Evolutionary conservation across 1,140 invertebrate species (phyloP), one percentile per base, ranked within the genome.

Genomic region (Drosophila aff.): DNA sequence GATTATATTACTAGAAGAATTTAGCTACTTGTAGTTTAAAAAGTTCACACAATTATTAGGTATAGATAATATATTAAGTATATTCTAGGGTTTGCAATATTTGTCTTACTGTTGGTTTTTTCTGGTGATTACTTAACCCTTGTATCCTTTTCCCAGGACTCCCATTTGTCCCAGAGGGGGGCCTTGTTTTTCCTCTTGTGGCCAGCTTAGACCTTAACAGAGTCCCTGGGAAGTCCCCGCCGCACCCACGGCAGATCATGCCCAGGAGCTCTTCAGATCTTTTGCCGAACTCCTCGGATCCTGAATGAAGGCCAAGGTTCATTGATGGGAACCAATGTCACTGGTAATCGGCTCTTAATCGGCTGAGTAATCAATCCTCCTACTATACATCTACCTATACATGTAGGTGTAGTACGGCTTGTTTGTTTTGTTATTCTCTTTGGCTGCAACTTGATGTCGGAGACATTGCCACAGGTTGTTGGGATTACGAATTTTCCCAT

Each of bases 321-420:
- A 90, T 84, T 90, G 75, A 91, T 90, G 81, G 78, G 85, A 90
- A 89, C 68, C 63, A 71, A 41, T 60, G 60, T 83, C 72, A 73
- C 40, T 73, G 75, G 59, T 87, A 85, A 90, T 90, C 86, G 82
- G 81, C 60, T 73, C 68, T 64, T 86, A 86, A 90, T 86, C 86
- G 82, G 79, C 72, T 86, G 47, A 60, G 86, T 91, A 91, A 90
- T 90, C 85, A 90, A 90, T 91, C 82, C 85, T 73, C 76, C 59
- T 60, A 84, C 85, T 66, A 75, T 18, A 50, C 28, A 28, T 15
- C 16, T 41, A 38, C 9, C 8, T n/a, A 9, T 10, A 16, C 38
- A 21, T 38, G 15, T 10, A 31, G 18, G 18, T 21, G 43, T 13
- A 44, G 43, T 13, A 44, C 43, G 4, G 11, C 18, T 23, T 26